Percentiles rank a stretch among this genome's conserved stretches.
Conservation (phyloP, 1,140 invertebrate species). For the Hycleus cichorii region DNA sequence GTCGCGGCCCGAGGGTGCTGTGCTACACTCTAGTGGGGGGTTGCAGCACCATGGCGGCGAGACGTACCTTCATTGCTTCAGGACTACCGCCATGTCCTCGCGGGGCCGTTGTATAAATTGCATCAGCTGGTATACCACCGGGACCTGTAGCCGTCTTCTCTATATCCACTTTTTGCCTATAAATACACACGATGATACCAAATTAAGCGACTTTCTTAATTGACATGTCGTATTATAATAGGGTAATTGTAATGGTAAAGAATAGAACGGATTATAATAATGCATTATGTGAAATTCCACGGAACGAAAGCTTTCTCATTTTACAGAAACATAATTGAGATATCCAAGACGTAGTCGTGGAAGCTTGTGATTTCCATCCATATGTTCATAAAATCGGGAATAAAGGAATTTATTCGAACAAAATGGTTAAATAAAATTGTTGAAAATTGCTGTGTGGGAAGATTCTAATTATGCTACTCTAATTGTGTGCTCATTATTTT, state of each 20-base stretch:
- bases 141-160: constrained; percentile 39
- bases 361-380: constrained; percentile 5
- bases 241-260: too few species aligned
- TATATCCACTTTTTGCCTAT: constrained; percentile 50
- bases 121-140: constrained; percentile 48
- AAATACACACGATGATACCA: too few species aligned
- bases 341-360: constrained; percentile 6
- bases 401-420: constrained; percentile 14
- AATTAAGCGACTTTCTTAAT: too few species aligned
- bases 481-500: too few species aligned
- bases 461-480: too few species aligned
- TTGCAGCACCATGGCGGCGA: constrained; percentile 68
- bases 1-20: constrained; percentile 32
- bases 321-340: constrained; percentile 10
- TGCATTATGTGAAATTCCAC: constrained; percentile 11
- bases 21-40: constrained; percentile 71
- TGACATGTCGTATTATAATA: too few species aligned
- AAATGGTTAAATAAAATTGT: not conserved
- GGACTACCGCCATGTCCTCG: constrained; percentile 38
- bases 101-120: constrained; percentile 48
- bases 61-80: constrained; percentile 70
- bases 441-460: too few species aligned
- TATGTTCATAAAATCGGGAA: constrained; percentile 6
- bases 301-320: constrained; percentile 11
- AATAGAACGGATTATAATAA: not conserved